Evolutionary conservation across 2,113 vertebrate species (phyloP).

Genomic region (Pygoscelis antarcticus): DNA sequence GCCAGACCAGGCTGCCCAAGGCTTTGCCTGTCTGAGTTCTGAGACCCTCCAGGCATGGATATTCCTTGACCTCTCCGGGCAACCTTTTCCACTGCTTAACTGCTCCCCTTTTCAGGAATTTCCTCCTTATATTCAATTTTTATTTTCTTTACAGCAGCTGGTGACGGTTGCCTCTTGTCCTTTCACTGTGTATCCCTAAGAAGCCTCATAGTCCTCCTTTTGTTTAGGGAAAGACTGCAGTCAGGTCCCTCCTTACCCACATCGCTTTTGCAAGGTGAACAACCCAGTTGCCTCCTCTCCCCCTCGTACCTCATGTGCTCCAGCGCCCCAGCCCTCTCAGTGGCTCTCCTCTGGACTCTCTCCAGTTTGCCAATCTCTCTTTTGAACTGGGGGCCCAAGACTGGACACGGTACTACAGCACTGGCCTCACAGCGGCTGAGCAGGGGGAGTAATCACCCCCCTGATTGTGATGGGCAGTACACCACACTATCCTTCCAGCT

Average conservation of each 20-base stretch:
- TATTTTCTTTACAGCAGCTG: background rate
- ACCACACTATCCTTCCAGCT: background rate
- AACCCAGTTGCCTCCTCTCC: background rate
- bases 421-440: background rate
- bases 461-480: too few species aligned
- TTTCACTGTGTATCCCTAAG: background rate
- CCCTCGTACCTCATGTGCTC: fast-evolving
- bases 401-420: background rate
- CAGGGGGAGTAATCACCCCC: too few species aligned
- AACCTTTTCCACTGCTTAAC: background rate
- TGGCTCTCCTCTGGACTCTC: background rate
- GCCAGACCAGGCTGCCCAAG: background rate
- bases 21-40: background rate
- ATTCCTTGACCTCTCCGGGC: background rate
- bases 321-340: background rate
- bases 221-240: background rate
- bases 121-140: background rate
- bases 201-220: background rate
- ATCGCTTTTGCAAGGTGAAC: background rate
- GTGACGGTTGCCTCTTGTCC: background rate
- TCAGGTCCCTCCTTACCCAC: background rate
- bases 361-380: background rate
- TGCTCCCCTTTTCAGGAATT: background rate
- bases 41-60: background rate
- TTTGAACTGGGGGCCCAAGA: background rate